Conservation (phyloP, 1,140 invertebrate genomes). For the Chironomus striatipennis region DNA sequence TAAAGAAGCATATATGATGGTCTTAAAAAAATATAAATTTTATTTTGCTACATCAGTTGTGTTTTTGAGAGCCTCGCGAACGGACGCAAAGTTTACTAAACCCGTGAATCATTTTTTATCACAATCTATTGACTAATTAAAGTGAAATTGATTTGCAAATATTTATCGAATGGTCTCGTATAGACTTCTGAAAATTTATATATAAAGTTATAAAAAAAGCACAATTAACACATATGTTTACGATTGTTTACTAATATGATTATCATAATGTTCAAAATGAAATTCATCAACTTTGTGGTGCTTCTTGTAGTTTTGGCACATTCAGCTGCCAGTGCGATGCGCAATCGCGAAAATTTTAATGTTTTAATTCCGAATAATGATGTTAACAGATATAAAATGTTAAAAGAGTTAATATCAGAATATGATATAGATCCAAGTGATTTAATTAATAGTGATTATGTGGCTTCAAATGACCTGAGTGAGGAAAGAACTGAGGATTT, state of each 20-base stretch:
- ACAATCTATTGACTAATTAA: not conserved
- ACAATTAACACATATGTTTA: slow-evolving; percentile 5
- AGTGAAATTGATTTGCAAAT: slow-evolving; percentile 19
- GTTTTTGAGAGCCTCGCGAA: not conserved
- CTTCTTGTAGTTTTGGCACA: not conserved
- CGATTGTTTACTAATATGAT: not conserved
- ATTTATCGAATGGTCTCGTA: not conserved
- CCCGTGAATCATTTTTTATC: not conserved
- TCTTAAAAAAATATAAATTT: too few relatives aligned
- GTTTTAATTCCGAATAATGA: slow-evolving; percentile 9
- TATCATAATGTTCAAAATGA: not conserved
- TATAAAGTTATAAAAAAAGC: not conserved
- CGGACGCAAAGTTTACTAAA: not conserved
- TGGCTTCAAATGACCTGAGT: not conserved
- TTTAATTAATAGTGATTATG: not conserved
- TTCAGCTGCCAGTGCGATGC: not conserved
- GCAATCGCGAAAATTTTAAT: not conserved
- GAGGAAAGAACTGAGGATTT: not conserved
- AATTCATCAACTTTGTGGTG: not conserved
- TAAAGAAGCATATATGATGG: too few relatives aligned
- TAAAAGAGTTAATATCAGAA: not conserved
- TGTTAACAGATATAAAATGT: not conserved
- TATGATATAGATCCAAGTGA: not conserved
- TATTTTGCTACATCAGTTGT: too few relatives aligned
- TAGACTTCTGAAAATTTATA: not conserved